Conservation (phyloP, 2,797 vertebrate genomes). For the Melanotaenia parkinsoni region DNA sequence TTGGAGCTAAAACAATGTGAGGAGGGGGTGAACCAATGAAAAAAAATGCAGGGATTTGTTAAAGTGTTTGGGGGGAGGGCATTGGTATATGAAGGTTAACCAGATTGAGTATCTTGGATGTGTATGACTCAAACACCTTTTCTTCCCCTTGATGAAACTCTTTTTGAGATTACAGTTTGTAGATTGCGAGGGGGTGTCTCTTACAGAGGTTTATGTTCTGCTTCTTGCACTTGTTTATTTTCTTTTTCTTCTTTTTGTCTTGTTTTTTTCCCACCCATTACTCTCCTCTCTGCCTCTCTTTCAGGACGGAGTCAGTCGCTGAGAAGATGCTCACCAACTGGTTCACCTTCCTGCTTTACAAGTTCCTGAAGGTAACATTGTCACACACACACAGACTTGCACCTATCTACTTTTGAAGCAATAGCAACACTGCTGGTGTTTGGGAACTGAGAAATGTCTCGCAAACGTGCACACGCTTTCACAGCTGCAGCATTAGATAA, state of each 20-base stretch:
- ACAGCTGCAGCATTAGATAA: constrained; percentile 76
- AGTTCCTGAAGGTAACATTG: constrained; percentile 86
- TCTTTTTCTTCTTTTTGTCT: not conserved
- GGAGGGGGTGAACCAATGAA: constrained; percentile 23
- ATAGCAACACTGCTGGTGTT: constrained; percentile 41
- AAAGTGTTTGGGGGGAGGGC: constrained; percentile 46
- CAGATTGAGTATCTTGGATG: constrained; percentile 46
- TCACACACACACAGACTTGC: constrained; percentile 6
- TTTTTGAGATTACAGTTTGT: constrained; percentile 27
- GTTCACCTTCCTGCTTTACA: constrained; percentile 88
- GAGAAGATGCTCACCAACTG: constrained; percentile 90
- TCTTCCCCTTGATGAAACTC: constrained; percentile 22
- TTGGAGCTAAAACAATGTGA: constrained; percentile 33
- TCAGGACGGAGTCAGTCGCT: constrained; percentile 85
- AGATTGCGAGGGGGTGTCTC: not conserved
- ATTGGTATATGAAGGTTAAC: constrained; percentile 51
- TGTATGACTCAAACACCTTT: constrained; percentile 34
- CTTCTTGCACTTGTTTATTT: not conserved
- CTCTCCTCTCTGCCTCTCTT: constrained; percentile 14
- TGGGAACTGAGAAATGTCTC: constrained; percentile 27
- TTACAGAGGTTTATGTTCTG: constrained; percentile 1
- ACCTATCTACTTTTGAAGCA: constrained; percentile 34
- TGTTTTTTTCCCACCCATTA: constrained; percentile 7
- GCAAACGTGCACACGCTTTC: constrained; percentile 22
- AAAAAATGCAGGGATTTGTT: constrained; percentile 50